These are phyloP conservation scores for Diphyllodes magnificus DNA, from an alignment of 2,113 vertebrate species.

Conservation along the genomic window DNA sequence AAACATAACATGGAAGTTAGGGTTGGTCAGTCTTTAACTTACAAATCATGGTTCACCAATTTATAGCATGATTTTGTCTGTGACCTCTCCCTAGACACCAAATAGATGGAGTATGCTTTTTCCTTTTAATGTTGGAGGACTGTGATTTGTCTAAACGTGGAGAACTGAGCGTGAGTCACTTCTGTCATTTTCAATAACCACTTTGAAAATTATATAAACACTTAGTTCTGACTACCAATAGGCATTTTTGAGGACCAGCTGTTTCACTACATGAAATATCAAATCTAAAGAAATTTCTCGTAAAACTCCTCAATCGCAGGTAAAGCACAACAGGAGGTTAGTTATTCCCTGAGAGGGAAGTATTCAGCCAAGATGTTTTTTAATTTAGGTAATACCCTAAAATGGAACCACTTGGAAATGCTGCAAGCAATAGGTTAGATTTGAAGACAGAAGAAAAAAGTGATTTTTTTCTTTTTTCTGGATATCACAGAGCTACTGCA, in stretches of 20 bases:
- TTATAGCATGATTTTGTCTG: not conserved
- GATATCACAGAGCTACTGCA: not conserved
- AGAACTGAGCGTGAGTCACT: not conserved
- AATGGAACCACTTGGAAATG: not conserved
- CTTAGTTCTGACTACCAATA: not conserved
- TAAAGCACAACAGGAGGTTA: not conserved
- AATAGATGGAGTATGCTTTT: not conserved
- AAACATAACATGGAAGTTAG: not conserved
- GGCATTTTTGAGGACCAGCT: not conserved
- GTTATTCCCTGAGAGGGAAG: not conserved
- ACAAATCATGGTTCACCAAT: not conserved
- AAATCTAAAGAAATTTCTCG: not conserved
- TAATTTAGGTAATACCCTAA: not conserved
- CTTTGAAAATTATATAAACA: not conserved
- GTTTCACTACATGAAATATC: not conserved
- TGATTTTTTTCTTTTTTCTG: not conserved
- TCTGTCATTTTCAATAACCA: not conserved
- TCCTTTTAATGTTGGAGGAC: not conserved
- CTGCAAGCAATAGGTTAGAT: not conserved
- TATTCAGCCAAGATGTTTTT: not conserved
- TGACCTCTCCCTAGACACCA: not conserved
- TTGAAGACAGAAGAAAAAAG: not conserved
- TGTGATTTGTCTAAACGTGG: not conserved
- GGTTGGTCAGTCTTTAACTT: not conserved
- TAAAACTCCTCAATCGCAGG: not conserved